Base-by-base conservation (phyloP, 2,888 invertebrate genomes). In the Panzeria rudis region DNA sequence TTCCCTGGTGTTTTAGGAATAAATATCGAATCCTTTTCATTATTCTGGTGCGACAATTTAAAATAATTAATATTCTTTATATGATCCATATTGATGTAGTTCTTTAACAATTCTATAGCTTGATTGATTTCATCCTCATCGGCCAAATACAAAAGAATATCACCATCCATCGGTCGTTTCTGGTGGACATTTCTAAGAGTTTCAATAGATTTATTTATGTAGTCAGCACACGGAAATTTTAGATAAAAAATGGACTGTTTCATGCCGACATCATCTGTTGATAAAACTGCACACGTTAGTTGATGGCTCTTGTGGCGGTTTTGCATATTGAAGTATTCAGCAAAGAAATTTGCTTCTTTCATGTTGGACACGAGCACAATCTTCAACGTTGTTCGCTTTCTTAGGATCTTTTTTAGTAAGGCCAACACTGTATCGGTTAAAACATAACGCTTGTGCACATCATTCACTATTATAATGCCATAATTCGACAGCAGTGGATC, bases 371-470 rank as follows among this genome's bases (percentile, higher is more conserved):
- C 97, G 32, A 99, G 95, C 2, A 99, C 95, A 0, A 99, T 90
- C 88, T 96, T 95, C 0, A 99, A 92, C 86, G 96, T 96, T 87
- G 94, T 95, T 8, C 98, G 94, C 93, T 97, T 97, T 92, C 95
- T 95, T 7, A 97, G 93, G 85, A 99, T 97, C 93, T 99, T 99
- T 91, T 98, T 98, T 73, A 99, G 91, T 0, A 99, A 93, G 0
- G 99, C 99, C 94, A 99, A 95, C 0, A 98, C 93, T 44, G 99
- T 97, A 90, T 99, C 99, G 0, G 98, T 98, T 91, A 98, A 95
- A 68, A 98, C 94, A 0, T 97, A 97, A 56, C 99, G 94, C 92
- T 99, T 99, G 90, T 99, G 99, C 0, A 98, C 98, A 94, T 99
- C 98, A 90, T 99, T 98, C 44, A 99, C 93, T 89, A 99, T 96